These are phyloP conservation scores for Aphelenchoides avenae DNA, from an alignment of 1,140 invertebrate species.

Conservation along the genomic window DNA sequence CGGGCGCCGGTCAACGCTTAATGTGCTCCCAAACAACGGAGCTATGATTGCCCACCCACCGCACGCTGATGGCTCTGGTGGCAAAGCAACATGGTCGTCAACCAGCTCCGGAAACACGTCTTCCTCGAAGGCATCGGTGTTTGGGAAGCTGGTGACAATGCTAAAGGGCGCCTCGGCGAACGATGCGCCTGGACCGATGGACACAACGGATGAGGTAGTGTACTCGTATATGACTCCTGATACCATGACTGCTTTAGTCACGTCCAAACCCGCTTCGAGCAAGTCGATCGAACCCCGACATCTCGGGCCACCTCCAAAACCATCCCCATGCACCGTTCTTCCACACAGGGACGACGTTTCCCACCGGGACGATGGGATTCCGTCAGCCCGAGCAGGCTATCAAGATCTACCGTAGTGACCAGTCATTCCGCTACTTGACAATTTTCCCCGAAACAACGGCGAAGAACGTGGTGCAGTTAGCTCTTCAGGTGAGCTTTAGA, in stretches of 20 bases:
- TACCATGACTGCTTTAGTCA: conserved; percentile 3
- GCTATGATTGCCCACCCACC: too few relatives aligned
- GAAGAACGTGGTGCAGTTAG: conserved; percentile 93
- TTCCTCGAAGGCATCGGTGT: conserved; percentile 9
- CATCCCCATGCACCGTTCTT: conserved; percentile 35
- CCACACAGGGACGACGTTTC: conserved; percentile 70
- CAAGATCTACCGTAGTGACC: conserved; percentile 85
- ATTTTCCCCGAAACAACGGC: conserved; percentile 97
- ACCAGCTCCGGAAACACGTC: conserved; percentile 11
- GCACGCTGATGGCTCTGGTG: too few relatives aligned
- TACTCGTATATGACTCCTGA: conserved; percentile 1
- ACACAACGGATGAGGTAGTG: conserved; percentile 35
- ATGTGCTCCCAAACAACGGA: too few relatives aligned
- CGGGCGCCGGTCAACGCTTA: conserved; percentile 19
- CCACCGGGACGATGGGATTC: conserved; percentile 2
- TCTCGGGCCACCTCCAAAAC: conserved; percentile 36
- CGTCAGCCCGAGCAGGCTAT: conserved; percentile 77
- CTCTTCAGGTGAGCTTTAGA: conserved; percentile 93
- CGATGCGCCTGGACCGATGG: conserved; percentile 8
- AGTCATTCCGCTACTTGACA: conserved; percentile 91
- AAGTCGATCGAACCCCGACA: conserved; percentile 58
- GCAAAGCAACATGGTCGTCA: too few relatives aligned
- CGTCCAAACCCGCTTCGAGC: conserved; percentile 40
- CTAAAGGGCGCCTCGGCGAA: conserved; percentile 17
- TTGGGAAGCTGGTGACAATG: conserved; percentile 20